Conservation (phyloP, 2,797 vertebrate genomes). For the Limosa lapponica region DNA sequence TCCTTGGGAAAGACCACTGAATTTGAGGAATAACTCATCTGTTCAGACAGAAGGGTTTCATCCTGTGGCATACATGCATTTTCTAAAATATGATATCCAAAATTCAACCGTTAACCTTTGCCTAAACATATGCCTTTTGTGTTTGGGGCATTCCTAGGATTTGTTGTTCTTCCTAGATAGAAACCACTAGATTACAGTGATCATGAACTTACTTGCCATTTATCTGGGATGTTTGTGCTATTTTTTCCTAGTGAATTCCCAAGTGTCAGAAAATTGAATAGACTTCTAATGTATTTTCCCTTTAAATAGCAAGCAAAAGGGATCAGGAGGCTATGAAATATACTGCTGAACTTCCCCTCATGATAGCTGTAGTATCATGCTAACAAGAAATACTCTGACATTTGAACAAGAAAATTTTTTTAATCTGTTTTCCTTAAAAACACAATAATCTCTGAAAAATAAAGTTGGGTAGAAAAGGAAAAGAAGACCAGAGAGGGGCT, state of each 20-base stretch:
- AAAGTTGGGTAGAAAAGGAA: not conserved
- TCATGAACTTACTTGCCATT: not conserved
- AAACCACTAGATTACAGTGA: not conserved
- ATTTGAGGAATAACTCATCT: not conserved
- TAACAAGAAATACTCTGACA: not conserved
- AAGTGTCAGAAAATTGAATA: not conserved
- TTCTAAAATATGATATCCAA: not conserved
- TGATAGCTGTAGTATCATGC: not conserved
- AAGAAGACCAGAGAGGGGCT: not conserved
- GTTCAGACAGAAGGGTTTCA: not conserved
- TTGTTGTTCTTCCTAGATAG: not conserved
- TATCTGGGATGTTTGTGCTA: not conserved
- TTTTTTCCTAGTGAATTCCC: not conserved
- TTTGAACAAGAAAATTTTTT: not conserved
- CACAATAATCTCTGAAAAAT: not conserved
- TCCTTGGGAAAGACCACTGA: not conserved
- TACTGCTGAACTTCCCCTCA: not conserved
- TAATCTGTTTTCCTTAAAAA: not conserved
- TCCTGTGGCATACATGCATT: not conserved
- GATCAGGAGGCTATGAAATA: not conserved
- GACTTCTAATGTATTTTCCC: not conserved
- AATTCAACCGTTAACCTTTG: not conserved
- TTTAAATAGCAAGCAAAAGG: not conserved
- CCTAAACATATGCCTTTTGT: not conserved
- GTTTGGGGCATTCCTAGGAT: not conserved